These are phyloP conservation scores for Lacerta viridis DNA, from an alignment of 2,797 vertebrate genomes.

Conservation along the genomic window DNA sequence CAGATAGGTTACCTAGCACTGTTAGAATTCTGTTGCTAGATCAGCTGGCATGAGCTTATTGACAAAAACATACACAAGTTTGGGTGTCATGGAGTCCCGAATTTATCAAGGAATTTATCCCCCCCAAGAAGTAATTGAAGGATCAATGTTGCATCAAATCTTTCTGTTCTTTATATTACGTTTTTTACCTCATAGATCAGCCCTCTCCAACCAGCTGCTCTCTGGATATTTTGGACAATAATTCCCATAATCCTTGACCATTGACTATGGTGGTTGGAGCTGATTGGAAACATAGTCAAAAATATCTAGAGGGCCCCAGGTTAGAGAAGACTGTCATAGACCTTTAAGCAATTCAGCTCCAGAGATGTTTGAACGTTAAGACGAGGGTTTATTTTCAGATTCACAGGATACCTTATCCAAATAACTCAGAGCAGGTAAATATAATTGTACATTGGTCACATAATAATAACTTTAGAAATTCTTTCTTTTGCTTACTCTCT, in stretches of 20 bases:
- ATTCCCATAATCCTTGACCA: too few relatives aligned
- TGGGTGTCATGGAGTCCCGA: slow-evolving; percentile 11
- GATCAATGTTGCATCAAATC: background rate
- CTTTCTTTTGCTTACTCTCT: background rate
- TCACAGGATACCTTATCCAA: background rate
- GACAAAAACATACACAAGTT: background rate
- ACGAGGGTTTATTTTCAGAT: background rate
- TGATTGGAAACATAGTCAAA: too few relatives aligned
- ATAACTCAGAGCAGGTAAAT: background rate
- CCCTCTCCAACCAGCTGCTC: too few relatives aligned
- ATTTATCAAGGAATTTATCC: background rate
- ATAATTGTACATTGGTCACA: background rate
- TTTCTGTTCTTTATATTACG: background rate
- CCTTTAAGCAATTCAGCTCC: background rate
- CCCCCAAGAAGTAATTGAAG: background rate
- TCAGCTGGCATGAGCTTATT: background rate
- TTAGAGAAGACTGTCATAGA: background rate
- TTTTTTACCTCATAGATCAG: background rate
- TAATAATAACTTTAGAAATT: background rate
- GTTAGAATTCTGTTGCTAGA: background rate
- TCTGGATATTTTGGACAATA: too few relatives aligned
- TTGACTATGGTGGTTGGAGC: too few relatives aligned
- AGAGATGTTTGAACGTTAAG: background rate
- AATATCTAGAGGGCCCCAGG: too few relatives aligned
- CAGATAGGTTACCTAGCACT: background rate